Evolutionary conservation across 30 jellyfish, hydroid and myxozoan genomes (phyloP), one percentile per base, ranked within the genome.

Genomic region (Hydractinia echinata): DNA sequence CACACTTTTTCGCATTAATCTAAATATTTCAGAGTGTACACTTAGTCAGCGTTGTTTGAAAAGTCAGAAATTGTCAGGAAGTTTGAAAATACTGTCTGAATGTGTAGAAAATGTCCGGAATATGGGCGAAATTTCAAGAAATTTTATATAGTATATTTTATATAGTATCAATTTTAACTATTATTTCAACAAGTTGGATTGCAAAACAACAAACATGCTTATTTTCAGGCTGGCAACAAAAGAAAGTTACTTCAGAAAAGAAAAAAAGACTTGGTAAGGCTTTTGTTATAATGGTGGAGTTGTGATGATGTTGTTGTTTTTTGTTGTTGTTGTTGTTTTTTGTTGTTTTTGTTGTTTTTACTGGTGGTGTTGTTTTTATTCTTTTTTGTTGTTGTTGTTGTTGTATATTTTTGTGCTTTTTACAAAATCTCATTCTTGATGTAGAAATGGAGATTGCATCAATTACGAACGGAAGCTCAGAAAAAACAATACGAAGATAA

Each of bases 401-500:
- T 64, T 64, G 13, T 71, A 20, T 71, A 50, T 71, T 50, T 30
- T 30, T 58, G 18, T 58, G 1, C 3, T 58, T 58, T 58, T 58
- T 58, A 13, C 15, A 13, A 1, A 18, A 13, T 58, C 69, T 14
- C 18, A 6, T 61, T 66, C 49, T 61, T 48, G 6, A 30, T 16
- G 14, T 79, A 89, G 96, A 84, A 68, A 84, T 51, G 54, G 58
- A 84, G 93, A 18, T 89, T 89, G 53, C 78, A 78, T 9, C 88
- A 84, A 48, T 83, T 89, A 3, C 95, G 96, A 55, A 74, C 83
- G 9, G 91, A 84, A 21, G 85, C 90, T 49, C 79, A 82, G 39
- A 80, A 77, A 66, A 91, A 84, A 67, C 95, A 89, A 5, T 81
- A 82, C 60, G 96, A 89, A 58, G 86, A 89, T 53, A 76, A 74